Conservation (phyloP, 30 jellyfish, hydroid and myxozoan genomes). For the Aurelia coerulea region DNA sequence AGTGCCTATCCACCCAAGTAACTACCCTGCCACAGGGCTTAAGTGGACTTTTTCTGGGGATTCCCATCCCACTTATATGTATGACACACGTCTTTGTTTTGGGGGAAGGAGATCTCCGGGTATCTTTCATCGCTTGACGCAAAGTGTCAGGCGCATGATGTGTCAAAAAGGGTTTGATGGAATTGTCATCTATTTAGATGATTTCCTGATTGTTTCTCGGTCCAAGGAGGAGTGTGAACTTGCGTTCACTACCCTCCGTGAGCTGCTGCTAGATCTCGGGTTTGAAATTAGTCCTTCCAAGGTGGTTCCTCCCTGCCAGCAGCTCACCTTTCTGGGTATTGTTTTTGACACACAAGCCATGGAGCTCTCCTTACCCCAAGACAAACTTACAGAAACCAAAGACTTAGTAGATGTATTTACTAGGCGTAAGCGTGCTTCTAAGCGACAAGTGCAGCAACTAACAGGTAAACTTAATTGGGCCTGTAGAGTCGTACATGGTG, state of each 20-base stretch:
- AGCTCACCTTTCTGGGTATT: too few relatives aligned
- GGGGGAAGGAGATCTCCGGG: too few relatives aligned
- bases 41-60: too few relatives aligned
- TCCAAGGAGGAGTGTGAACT: background rate
- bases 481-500: too few relatives aligned
- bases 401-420: background rate
- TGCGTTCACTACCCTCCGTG: background rate
- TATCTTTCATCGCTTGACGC: too few relatives aligned
- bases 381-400: background rate
- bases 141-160: too few relatives aligned
- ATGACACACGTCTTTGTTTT: too few relatives aligned
- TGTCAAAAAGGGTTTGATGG: background rate
- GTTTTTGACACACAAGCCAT: too few relatives aligned
- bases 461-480: background rate
- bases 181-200: background rate
- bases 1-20: background rate
- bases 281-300: background rate
- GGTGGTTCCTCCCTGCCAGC: slow-evolving; percentile 7
- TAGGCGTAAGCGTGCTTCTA: background rate
- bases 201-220: background rate
- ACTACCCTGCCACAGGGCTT: too few relatives aligned
- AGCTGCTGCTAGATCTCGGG: background rate
- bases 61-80: too few relatives aligned
- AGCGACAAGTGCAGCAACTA: background rate
- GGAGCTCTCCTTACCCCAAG: background rate